Percentiles rank a stretch among this genome's conserved stretches.
phyloP scores from a whole-genome alignment of 2,888 invertebrate species.

The Drosophila merina region DNA sequence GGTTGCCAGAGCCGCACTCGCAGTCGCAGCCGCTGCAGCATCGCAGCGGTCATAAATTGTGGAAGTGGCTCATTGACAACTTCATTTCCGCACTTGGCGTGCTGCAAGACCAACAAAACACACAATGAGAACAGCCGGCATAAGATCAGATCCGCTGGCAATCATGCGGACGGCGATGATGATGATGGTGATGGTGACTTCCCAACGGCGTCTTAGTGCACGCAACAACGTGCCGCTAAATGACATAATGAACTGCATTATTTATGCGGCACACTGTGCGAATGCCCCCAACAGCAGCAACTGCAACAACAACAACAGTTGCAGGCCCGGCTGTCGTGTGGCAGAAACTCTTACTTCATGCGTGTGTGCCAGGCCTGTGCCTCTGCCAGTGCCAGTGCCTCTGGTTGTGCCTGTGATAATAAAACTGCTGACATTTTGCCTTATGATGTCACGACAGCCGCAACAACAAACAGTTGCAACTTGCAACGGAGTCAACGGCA shows the following conservation, averaged over 20 bases:
- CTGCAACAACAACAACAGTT: slow-evolving; percentile 35
- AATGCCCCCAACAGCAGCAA: slow-evolving; percentile 46
- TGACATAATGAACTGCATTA: slow-evolving; percentile 80
- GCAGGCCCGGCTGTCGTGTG: slow-evolving; percentile 16
- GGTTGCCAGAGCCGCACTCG: background rate
- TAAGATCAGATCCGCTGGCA: slow-evolving; percentile 4
- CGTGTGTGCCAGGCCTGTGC: slow-evolving; percentile 65
- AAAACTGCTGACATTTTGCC: slow-evolving; percentile 73
- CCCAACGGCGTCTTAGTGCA: slow-evolving; percentile 59
- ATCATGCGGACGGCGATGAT: slow-evolving; percentile 41
- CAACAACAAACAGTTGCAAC: slow-evolving; percentile 33
- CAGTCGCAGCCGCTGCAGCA: slow-evolving; percentile 33
- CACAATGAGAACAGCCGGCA: slow-evolving; percentile 16
- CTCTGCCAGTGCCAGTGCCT: slow-evolving; percentile 21
- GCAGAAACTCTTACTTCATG: slow-evolving; percentile 33
- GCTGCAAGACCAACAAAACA: slow-evolving; percentile 39
- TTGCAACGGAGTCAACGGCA: slow-evolving; percentile 10
- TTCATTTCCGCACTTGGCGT: slow-evolving; percentile 74
- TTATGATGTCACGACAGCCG: slow-evolving; percentile 68
- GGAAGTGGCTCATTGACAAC: slow-evolving; percentile 79
- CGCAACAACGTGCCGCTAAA: slow-evolving; percentile 72
- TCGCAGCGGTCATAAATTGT: slow-evolving; percentile 72
- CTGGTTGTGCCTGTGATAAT: slow-evolving; percentile 56
- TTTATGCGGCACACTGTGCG: slow-evolving; percentile 71
- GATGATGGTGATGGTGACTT: slow-evolving; percentile 10